Evolutionary conservation across 1,140 invertebrate genomes (phyloP), one percentile per base, ranked within the genome.

Genomic region (Zaprionus gabonicus): DNA sequence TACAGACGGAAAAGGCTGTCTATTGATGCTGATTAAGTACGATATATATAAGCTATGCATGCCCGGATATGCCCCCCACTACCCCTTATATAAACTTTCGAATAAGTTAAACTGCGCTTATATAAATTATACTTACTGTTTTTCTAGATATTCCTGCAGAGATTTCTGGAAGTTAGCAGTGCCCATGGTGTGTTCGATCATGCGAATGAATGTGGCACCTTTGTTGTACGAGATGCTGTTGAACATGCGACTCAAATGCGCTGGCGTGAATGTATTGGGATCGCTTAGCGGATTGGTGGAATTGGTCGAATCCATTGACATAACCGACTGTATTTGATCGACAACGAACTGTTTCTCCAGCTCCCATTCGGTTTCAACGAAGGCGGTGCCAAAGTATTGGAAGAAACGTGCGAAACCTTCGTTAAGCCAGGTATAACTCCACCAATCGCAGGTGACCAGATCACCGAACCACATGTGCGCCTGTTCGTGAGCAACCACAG

Each of bases 141-240:
- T 79, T 4, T 70, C 76, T 0, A 96, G 84, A 79, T 96, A 96
- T 12, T 93, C 79, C 23, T 92, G 92, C 36, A 97, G 85, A 4
- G 95, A 96, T 62, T 92, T 87, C 78, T 93, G 92, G 85, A 97
- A 96, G 1, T 94, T 94, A 0, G 93, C 91, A 34, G 93, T 92
- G 4, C 96, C 95, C n/a, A 97, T 93, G 36, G 96, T 94, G 81
- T 96, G 94, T 75, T 95, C 94, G 81, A 97, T 95, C 97, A 97
- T 97, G 70, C 96, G 93, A 17, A 97, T 95, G 13, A 98, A 91
- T 12, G 95, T 93, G 1, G 94, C 96, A 25, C 95, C 95, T 91
- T 96, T 96, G 62, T 94, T 94, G 73, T 96, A 96, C 1, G 94
- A 94, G 58, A 95, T 94, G 13, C 92, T 93, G 20, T 94, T 93